A percentile compares a stretch with the other conserved stretches of the same genome.
phyloP scores from a whole-genome alignment of 2,797 vertebrate genomes.

The Dipus sagitta region DNA sequence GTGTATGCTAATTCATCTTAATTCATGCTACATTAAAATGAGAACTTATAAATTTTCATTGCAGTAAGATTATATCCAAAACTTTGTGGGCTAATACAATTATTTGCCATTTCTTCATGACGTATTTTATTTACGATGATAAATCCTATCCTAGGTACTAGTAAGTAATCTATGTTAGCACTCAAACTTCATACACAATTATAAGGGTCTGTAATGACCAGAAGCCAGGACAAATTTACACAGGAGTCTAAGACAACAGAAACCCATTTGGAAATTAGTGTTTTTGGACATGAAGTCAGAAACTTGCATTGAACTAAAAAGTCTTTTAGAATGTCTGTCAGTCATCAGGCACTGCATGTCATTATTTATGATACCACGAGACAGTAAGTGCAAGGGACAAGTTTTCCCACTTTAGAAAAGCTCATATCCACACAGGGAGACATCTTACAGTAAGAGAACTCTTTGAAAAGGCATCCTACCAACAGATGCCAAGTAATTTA shows the following conservation, averaged over 20 bases:
- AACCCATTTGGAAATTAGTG: constrained; percentile 37
- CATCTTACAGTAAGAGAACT: not conserved
- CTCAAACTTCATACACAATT: not conserved
- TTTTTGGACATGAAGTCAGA: constrained; percentile 37
- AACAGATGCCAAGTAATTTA: not conserved
- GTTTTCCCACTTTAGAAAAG: not conserved
- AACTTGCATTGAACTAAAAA: not conserved
- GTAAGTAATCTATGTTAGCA: not conserved
- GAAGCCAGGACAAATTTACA: not conserved
- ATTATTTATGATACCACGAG: fast-evolving
- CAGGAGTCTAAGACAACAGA: not conserved
- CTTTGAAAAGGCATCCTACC: not conserved
- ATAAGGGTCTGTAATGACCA: constrained; percentile 28
- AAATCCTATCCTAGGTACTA: not conserved
- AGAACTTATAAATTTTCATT: not conserved
- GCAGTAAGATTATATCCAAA: constrained; percentile 27
- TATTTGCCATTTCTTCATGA: not conserved
- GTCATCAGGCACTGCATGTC: not conserved
- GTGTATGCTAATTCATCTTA: constrained; percentile 8
- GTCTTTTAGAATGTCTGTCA: not conserved
- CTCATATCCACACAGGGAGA: not conserved
- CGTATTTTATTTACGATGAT: not conserved
- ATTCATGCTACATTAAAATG: constrained; percentile 23
- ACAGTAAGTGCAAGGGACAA: not conserved
- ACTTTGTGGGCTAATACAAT: constrained; percentile 1